Conservation (phyloP, 1,140 invertebrate genomes). For the Cherax destructor region DNA sequence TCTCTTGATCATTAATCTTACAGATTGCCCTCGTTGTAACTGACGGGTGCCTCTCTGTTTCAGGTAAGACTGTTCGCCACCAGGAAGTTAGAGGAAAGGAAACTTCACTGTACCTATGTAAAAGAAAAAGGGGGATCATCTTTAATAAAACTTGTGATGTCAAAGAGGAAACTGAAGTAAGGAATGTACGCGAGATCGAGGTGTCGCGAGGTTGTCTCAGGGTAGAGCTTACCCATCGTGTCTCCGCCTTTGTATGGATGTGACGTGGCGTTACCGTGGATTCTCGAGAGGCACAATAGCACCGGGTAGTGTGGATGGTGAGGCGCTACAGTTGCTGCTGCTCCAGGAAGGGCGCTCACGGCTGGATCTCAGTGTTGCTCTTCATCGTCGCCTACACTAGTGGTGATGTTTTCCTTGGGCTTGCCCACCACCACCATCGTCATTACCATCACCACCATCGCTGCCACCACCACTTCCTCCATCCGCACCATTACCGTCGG, state of each 20-base stretch:
- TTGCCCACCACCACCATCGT: conserved; percentile 8
- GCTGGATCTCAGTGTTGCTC: conserved; percentile 5
- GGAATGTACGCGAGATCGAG: background rate
- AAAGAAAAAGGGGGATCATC: background rate
- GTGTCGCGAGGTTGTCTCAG: background rate
- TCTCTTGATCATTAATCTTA: too few relatives aligned
- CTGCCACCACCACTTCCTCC: background rate
- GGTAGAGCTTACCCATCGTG: background rate
- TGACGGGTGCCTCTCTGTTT: background rate
- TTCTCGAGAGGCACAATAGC: background rate
- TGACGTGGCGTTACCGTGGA: background rate
- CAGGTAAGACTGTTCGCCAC: conserved; percentile 36
- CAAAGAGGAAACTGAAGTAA: background rate
- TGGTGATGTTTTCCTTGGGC: conserved; percentile 53
- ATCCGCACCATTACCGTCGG: background rate
- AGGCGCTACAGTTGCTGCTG: background rate
- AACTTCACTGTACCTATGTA: background rate
- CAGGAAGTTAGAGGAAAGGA: background rate
- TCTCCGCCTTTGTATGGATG: background rate
- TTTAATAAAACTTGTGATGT: background rate
- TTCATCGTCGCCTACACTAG: conserved; percentile 27
- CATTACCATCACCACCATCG: background rate
- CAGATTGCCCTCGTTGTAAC: background rate
- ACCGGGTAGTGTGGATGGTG: conserved; percentile 32
- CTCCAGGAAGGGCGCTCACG: conserved; percentile 15